Evolutionary conservation across 2,888 invertebrate genomes (phyloP).

Genomic region (Rhagonycha fulva): DNA sequence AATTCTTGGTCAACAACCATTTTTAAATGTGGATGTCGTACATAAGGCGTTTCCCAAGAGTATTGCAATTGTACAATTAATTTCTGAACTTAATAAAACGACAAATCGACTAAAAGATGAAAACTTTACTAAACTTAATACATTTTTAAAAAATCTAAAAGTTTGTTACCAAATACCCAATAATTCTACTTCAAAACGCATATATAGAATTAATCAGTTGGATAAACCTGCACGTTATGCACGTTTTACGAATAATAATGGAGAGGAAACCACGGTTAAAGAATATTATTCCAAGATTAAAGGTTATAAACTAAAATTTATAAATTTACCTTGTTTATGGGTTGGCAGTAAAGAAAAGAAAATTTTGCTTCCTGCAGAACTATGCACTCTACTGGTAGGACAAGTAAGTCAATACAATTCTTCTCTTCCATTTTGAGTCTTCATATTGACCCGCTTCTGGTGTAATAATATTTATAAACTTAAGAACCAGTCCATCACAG

Average conservation of each 20-base stretch:
- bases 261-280: constrained; percentile 53
- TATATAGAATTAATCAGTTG: constrained; percentile 56
- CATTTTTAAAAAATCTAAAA: constrained; percentile 43
- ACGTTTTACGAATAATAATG: constrained; percentile 49
- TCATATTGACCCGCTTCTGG: too few relatives aligned
- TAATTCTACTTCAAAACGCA: constrained; percentile 51
- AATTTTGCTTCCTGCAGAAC: constrained; percentile 82
- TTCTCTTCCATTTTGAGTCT: too few relatives aligned
- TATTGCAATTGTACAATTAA: constrained; percentile 58
- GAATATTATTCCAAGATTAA: constrained; percentile 56
- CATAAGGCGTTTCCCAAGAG: constrained; percentile 77
- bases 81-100: constrained; percentile 33
- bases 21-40: constrained; percentile 88
- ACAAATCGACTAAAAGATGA: neutral
- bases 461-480: too few relatives aligned
- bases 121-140: constrained; percentile 8
- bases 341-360: constrained; percentile 60
- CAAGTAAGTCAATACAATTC: constrained; percentile 59
- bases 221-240: constrained; percentile 46
- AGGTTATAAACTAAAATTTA: constrained; percentile 57
- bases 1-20: constrained; percentile 84
- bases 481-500: too few relatives aligned
- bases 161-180: constrained; percentile 57
- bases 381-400: constrained; percentile 77
- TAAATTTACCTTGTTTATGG: constrained; percentile 81